Evolutionary conservation across 2,797 vertebrate species (phyloP).

Genomic region (Aselliscus stoliczkanus): DNA sequence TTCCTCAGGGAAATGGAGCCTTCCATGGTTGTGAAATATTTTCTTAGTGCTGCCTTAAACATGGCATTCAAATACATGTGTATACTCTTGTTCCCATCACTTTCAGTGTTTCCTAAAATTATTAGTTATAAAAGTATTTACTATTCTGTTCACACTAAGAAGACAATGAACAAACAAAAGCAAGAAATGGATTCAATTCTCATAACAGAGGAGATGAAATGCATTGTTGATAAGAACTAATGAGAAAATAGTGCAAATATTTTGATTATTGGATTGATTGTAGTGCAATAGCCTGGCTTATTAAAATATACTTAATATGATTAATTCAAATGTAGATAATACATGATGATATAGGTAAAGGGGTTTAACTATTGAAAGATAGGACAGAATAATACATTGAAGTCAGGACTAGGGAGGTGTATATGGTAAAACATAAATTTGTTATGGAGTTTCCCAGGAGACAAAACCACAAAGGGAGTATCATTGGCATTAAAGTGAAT

Average conservation of each 20-base stretch:
- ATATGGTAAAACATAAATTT: neutral
- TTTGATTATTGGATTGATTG: neutral
- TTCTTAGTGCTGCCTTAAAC: neutral
- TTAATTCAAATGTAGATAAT: neutral
- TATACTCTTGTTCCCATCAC: neutral
- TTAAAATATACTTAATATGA: neutral
- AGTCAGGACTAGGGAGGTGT: neutral
- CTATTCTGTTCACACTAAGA: neutral
- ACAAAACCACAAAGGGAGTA: neutral
- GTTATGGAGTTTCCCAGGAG: neutral
- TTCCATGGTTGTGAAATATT: neutral
- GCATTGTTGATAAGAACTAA: neutral
- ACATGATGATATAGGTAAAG: neutral
- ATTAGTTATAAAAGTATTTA: neutral
- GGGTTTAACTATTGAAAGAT: neutral
- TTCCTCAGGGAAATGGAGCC: neutral
- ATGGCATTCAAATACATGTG: neutral
- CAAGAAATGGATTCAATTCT: neutral
- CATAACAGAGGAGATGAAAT: neutral
- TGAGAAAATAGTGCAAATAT: neutral
- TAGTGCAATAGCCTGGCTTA: neutral
- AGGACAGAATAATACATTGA: neutral
- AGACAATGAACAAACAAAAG: neutral
- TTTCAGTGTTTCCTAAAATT: neutral
- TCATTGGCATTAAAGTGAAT: neutral